Percentiles rank a stretch among this genome's conserved stretches.
phyloP scores from a whole-genome alignment of 2,888 invertebrate species.

The Lucinisca nassula region DNA sequence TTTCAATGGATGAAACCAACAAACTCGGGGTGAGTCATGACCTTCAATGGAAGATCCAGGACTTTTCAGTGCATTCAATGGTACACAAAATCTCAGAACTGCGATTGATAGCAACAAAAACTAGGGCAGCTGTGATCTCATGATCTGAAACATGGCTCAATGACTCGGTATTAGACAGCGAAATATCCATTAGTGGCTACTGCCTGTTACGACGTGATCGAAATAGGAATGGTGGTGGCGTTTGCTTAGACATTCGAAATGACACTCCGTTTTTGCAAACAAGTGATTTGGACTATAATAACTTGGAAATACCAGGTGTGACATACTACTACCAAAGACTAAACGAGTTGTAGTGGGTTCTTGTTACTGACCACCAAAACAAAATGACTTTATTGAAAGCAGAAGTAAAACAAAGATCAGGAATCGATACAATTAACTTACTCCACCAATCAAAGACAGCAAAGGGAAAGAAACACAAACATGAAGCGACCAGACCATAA shows the following conservation, averaged over 20 bases:
- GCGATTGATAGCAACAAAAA: background rate
- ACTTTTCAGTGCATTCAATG: background rate
- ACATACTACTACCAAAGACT: conserved; percentile 27
- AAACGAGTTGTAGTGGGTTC: conserved; percentile 23
- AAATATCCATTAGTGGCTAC: background rate
- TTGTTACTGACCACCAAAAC: conserved; percentile 44
- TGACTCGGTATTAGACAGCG: background rate
- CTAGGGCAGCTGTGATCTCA: background rate
- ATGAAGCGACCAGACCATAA: too few species aligned
- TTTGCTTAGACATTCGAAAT: background rate
- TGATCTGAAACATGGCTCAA: background rate
- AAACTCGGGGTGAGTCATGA: background rate
- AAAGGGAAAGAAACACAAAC: too few species aligned
- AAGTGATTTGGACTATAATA: background rate
- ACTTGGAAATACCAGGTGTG: background rate
- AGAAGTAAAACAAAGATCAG: too few species aligned
- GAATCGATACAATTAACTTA: too few species aligned
- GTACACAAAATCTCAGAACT: background rate
- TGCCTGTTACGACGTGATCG: background rate
- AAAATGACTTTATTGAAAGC: conserved; percentile 33
- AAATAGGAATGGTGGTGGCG: background rate
- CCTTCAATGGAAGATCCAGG: background rate
- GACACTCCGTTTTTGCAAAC: background rate
- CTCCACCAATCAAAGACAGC: too few species aligned
- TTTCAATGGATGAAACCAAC: background rate